Conservation (phyloP, 2,113 vertebrate species). For the Platysteira castanea region DNA sequence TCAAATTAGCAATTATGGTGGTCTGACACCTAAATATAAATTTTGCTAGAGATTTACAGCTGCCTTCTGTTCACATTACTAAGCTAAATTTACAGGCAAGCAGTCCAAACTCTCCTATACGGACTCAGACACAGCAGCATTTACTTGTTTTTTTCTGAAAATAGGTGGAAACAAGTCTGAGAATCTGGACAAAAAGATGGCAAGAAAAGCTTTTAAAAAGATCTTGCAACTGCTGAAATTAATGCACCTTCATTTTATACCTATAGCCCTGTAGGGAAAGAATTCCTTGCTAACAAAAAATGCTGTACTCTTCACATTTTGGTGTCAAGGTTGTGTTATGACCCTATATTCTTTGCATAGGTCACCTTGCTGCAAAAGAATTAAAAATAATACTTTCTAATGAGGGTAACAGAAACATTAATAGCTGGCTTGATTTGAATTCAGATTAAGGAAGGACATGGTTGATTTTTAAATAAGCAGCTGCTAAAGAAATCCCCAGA, state of each 20-base stretch:
- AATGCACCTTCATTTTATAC: not conserved
- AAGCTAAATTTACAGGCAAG: not conserved
- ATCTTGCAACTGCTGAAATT: not conserved
- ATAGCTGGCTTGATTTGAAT: not conserved
- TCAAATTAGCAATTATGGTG: not conserved
- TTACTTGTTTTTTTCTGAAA: not conserved
- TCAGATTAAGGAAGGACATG: not conserved
- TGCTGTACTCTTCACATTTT: not conserved
- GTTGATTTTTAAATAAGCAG: not conserved
- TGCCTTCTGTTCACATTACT: not conserved
- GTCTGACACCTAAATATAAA: not conserved
- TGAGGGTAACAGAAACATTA: not conserved
- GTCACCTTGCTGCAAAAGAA: not conserved
- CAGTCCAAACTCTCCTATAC: not conserved
- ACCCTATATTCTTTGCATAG: not conserved
- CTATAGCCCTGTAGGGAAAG: not conserved
- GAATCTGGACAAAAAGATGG: not conserved
- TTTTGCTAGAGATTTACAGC: not conserved
- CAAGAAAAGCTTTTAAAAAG: not conserved
- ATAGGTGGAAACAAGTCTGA: not conserved
- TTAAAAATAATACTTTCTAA: not conserved
- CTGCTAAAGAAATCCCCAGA: not conserved
- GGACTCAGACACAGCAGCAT: not conserved
- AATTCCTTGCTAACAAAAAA: not conserved
- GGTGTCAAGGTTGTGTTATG: not conserved